Base-by-base conservation (phyloP, 2,797 vertebrate genomes). In the Phalanger gymnotis region DNA sequence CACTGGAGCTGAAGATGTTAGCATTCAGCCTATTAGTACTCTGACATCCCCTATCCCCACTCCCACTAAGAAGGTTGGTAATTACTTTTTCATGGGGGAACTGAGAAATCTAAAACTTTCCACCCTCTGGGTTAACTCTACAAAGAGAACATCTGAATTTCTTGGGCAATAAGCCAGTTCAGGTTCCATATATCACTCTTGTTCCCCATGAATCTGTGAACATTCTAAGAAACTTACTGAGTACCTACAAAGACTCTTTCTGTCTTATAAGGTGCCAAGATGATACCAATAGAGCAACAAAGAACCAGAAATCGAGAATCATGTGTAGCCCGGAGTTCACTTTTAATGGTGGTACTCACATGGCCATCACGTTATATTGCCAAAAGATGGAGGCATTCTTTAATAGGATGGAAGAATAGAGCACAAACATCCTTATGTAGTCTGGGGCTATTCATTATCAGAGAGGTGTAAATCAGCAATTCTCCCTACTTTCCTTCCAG, bases 151-250 rank as follows among this genome's bases (percentile, higher is more conserved):
- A 73, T 40, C n/a, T 73, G 19, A 40, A 73, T 2, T 25, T 73
- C 5, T 73, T 73, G n/a, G 16, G 28, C 7, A 3, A 19, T 40
- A 73, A n/a, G n/a, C n/a, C 6, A 40, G n/a, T 40, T 73, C n/a
- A 99, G 99, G 99, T 99, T 97, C 99, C 99, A 0, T 99, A 99
- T 10, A 99, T 99, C 96, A 99, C 99, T 9, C 99, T 99, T 31
- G 99, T 99, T 14, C 99, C 99, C 31, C 99, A 99, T 0, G 99
- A 99, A 98, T 99, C 99, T 0, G 99, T 99, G 98, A 99, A 99
- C 99, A 99, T 99, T 0, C 98, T 99, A 95, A 99, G 99, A 96
- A 99, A 99, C 98, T 98, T 99, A 97, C 99, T 99, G 96, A 99
- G 99, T 98, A 99, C 99, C 93, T 99, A 99, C 55, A 99, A 99